Evolutionary conservation across 1,140 invertebrate genomes (phyloP), one percentile per base, ranked within the genome.

Genomic region (Conus ventricosus): DNA sequence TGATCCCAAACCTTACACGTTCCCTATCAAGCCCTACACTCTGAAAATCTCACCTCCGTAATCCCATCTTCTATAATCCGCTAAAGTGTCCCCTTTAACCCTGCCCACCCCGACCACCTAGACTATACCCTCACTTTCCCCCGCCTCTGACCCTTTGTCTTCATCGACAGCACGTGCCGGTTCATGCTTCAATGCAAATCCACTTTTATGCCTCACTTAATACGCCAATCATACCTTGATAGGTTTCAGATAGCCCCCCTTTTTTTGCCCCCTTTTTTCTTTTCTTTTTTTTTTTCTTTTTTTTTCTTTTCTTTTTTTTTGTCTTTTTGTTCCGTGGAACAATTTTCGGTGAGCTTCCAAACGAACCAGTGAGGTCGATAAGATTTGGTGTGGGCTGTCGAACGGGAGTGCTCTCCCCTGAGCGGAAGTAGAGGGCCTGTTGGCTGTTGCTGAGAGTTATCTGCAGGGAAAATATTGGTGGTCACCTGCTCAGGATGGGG

Each of bases 111-210:
- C 57, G 8, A 15, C 4, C 57, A 0, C 57, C 57, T 4, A 8
- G 1, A 8, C 57, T 13, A 57, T 13, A 57, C 55, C 6, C 57
- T 0, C 15, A 60, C 57, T 11, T 15, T 11, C 57, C 15, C 57
- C 57, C 57, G 8, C 15, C 39, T 5, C 76, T 27, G 25, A 13
- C 3, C 39, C 11, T 39, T 78, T 78, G 76, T 78, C 11, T 78
- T 3, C 76, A n/a, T 0, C 10, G 27, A 27, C 13, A 10, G n/a
- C 27, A 25, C 76, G 76, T 78, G 76, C 27, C 76, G 13, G 15
- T 27, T 27, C 76, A 78, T 27, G 76, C 76, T 78, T 78, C n/a
- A 78, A 78, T 78, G 76, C 25, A 78, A 78, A 78, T 78, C 76
- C 25, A 7, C 27, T 27, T 78, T 78, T 25, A 78, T 39, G 76